Evolutionary conservation across 1,140 invertebrate genomes (phyloP).

Genomic region (Argopecten irradians): DNA sequence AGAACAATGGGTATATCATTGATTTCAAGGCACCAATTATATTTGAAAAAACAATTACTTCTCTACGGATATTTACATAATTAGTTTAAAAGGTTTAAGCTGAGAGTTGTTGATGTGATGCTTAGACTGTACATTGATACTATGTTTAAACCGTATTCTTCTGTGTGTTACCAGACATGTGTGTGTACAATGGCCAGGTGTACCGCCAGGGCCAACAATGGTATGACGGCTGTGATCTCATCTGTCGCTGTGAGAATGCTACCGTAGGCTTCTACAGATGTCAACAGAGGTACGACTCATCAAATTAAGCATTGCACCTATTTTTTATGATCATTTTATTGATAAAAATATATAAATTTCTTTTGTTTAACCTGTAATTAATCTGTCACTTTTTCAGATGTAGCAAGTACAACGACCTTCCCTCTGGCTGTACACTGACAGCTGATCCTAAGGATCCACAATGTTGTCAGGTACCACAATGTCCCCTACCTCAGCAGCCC

Average conservation of each 20-base stretch:
- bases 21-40: too few species aligned
- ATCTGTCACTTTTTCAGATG: constrained; percentile 38
- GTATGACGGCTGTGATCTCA: constrained; percentile 64
- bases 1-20: too few species aligned
- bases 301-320: too few species aligned
- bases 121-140: not conserved
- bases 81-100: too few species aligned
- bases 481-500: constrained; percentile 39
- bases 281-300: constrained; percentile 58
- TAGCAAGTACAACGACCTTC: constrained; percentile 36
- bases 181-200: constrained; percentile 61
- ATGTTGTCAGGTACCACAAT: constrained; percentile 58
- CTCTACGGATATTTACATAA: too few species aligned
- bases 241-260: constrained; percentile 64
- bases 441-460: constrained; percentile 51
- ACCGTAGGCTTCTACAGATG: constrained; percentile 61
- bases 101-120: not conserved
- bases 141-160: not conserved
- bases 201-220: constrained; percentile 66
- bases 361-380: not conserved
- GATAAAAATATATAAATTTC: too few species aligned
- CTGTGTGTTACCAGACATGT: constrained; percentile 56
- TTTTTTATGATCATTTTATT: too few species aligned
- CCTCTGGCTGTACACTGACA: constrained; percentile 43
- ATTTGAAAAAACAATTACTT: too few species aligned